These are phyloP conservation scores for Sebastiscus tertius DNA, from an alignment of 2,797 vertebrate species.

Conservation along the genomic window DNA sequence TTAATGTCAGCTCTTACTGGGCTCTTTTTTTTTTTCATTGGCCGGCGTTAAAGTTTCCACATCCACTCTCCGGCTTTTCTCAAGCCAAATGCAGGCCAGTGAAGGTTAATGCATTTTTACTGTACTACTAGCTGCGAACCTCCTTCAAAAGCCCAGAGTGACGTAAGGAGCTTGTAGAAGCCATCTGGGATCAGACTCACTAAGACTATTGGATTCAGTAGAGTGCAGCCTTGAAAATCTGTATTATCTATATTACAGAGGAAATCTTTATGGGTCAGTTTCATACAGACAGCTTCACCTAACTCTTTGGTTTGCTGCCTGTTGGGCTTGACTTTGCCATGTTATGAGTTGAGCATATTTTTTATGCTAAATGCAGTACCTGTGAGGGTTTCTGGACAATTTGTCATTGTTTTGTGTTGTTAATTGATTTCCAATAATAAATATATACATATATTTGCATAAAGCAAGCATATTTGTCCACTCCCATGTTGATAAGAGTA, in stretches of 20 bases:
- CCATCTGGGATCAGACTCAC: constrained; percentile 66
- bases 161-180: constrained; percentile 69
- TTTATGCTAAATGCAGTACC: too few relatives aligned
- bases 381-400: too few relatives aligned
- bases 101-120: constrained; percentile 93
- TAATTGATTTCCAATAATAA: too few relatives aligned
- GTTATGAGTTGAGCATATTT: too few relatives aligned
- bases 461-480: too few relatives aligned
- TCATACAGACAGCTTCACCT: not conserved
- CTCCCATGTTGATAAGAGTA: too few relatives aligned
- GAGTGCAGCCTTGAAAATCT: constrained; percentile 1
- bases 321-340: too few relatives aligned
- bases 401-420: too few relatives aligned
- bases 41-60: constrained; percentile 64
- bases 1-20: constrained; percentile 86
- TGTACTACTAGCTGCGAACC: constrained; percentile 79
- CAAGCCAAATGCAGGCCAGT: constrained; percentile 83
- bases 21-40: constrained; percentile 60
- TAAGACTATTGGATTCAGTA: constrained; percentile 52
- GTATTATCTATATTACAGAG: not conserved
- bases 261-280: constrained; percentile 9
- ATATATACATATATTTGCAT: too few relatives aligned
- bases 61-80: constrained; percentile 70
- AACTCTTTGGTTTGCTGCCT: not conserved
- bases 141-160: constrained; percentile 65